A percentile compares a stretch with the other conserved stretches of the same genome.
Evolutionary conservation across 2,113 vertebrate species (phyloP).

Genomic region (Myotis yumanensis): DNA sequence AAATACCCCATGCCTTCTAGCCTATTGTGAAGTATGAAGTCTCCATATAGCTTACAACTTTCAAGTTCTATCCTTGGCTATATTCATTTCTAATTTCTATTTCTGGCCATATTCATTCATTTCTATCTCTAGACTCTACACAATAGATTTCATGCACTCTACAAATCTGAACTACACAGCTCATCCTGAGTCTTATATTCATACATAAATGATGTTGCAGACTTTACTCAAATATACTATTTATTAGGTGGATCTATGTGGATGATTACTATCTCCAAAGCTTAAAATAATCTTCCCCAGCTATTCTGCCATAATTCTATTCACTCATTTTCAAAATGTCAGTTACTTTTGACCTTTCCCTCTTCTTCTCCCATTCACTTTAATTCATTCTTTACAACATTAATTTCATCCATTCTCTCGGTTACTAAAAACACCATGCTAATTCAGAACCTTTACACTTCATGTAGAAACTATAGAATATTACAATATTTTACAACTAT

Average conservation of each 20-base stretch:
- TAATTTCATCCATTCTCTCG: neutral
- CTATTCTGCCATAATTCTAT: neutral
- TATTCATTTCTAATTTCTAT: neutral
- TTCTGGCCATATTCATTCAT: neutral
- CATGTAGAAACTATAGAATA: neutral
- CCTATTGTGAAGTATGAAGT: neutral
- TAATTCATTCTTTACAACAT: neutral
- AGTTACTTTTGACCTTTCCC: neutral
- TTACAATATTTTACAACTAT: neutral
- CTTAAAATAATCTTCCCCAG: neutral
- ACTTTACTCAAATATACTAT: slow-evolving; percentile 21
- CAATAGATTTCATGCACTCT: neutral
- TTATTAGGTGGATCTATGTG: neutral
- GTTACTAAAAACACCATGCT: neutral
- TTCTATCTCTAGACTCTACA: neutral
- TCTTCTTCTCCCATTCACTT: neutral
- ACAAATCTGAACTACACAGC: neutral
- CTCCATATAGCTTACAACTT: neutral
- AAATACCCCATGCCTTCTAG: neutral
- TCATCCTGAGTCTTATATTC: neutral
- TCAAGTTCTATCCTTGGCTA: neutral
- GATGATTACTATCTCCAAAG: neutral
- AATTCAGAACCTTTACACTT: neutral
- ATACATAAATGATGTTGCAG: neutral
- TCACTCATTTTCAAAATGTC: slow-evolving; percentile 15